Evolutionary conservation across 2,888 invertebrate genomes (phyloP).

Genomic region (Sinohyriopsis cumingii): DNA sequence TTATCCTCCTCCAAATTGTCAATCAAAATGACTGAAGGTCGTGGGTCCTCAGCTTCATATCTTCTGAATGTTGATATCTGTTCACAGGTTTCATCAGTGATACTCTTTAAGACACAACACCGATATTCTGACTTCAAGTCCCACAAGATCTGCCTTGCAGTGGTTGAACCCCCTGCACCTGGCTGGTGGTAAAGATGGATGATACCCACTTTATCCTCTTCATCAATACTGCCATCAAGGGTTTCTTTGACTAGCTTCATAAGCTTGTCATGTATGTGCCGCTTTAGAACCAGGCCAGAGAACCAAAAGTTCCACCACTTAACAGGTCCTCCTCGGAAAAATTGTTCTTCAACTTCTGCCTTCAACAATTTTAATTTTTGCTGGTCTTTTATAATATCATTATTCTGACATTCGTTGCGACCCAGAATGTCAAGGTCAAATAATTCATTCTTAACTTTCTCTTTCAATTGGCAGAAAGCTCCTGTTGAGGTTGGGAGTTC

Average conservation of each 20-base stretch:
- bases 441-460: constrained; percentile 38
- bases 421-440: constrained; percentile 46
- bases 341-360: constrained; percentile 25
- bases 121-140: constrained; percentile 39
- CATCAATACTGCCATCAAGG: constrained; percentile 25
- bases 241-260: constrained; percentile 18
- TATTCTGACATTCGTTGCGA: constrained; percentile 24
- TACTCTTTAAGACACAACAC: constrained; percentile 46
- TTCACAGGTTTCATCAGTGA: constrained; percentile 45
- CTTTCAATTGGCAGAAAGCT: constrained; percentile 31
- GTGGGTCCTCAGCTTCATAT: constrained; percentile 40
- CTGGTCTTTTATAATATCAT: constrained; percentile 6
- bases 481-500: constrained; percentile 45
- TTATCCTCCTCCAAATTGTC: constrained; percentile 51
- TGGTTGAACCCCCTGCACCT: constrained; percentile 56
- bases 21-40: constrained; percentile 49
- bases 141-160: constrained; percentile 55
- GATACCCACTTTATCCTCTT: constrained; percentile 36
- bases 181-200: constrained; percentile 51
- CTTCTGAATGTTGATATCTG: constrained; percentile 41
- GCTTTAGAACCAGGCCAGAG: constrained; percentile 29
- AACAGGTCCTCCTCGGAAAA: constrained; percentile 45
- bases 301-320: constrained; percentile 55
- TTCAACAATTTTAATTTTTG: constrained; percentile 9
- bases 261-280: constrained; percentile 32